These are phyloP conservation scores for Plutomurus gul DNA, from an alignment of 1,140 invertebrate species.

Conservation along the genomic window DNA sequence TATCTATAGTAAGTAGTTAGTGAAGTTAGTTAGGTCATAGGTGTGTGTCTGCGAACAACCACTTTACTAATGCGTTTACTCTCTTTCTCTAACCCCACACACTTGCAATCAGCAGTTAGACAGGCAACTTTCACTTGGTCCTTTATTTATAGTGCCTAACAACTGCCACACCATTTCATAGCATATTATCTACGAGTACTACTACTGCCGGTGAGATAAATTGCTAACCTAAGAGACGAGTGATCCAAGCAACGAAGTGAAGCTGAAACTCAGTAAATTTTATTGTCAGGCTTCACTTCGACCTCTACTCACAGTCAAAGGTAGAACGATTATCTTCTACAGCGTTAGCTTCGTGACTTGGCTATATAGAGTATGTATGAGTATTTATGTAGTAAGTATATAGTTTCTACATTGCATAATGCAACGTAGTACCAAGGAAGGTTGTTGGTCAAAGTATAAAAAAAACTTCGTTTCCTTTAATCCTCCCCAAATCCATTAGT, in stretches of 20 bases:
- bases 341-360: too few relatives aligned
- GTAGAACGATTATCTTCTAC: too few relatives aligned
- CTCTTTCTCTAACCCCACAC: neutral
- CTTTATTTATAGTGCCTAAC: neutral
- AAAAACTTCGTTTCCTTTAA: slow-evolving; percentile 18
- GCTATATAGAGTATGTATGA: neutral
- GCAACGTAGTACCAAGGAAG: neutral
- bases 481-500: slow-evolving; percentile 23
- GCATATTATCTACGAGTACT: too few relatives aligned
- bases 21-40: neutral
- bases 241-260: neutral
- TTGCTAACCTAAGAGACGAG: too few relatives aligned
- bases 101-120: neutral
- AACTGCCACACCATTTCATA: too few relatives aligned
- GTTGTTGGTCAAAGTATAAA: slow-evolving; percentile 11
- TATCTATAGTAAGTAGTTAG: neutral
- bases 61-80: neutral
- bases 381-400: too few relatives aligned
- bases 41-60: too few relatives aligned
- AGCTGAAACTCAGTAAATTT: neutral
- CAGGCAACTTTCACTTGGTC: neutral
- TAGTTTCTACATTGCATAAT: neutral
- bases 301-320: too few relatives aligned
- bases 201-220: too few relatives aligned
- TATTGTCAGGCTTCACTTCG: slow-evolving; percentile 7